These are phyloP conservation scores for Prosapia bicincta DNA, from an alignment of 2,888 invertebrate genomes.

Conservation along the genomic window DNA sequence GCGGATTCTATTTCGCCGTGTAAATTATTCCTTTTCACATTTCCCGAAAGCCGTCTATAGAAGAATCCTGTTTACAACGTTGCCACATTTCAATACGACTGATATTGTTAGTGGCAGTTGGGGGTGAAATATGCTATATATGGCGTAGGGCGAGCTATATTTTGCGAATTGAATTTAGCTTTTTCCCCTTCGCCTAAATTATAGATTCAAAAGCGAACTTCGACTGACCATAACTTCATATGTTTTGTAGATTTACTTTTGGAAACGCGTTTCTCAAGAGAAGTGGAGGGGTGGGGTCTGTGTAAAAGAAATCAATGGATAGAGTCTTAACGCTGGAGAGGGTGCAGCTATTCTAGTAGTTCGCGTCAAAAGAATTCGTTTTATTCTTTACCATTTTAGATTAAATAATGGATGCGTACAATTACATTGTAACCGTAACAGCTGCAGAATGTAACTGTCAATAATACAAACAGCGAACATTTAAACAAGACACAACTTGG, in stretches of 20 bases:
- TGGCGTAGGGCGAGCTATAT: neutral
- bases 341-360: no score
- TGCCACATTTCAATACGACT: neutral
- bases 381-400: no score
- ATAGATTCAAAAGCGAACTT: conserved; percentile 17
- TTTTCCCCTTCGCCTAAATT: conserved; percentile 19
- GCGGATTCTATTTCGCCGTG: no score
- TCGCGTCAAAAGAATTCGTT: no score
- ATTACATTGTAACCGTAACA: no score
- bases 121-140: neutral
- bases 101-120: neutral
- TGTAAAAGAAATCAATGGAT: neutral
- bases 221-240: conserved; percentile 25
- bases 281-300: neutral
- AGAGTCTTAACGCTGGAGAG: no score
- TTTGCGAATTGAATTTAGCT: conserved; percentile 18
- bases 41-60: neutral
- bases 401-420: no score
- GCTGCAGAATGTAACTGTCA: no score
- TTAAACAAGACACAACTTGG: no score
- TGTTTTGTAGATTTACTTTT: conserved; percentile 12
- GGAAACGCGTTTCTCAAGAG: neutral
- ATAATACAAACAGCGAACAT: no score
- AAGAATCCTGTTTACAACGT: neutral
- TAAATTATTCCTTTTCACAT: neutral